Evolutionary conservation across 1,140 invertebrate species (phyloP).

Genomic region (Drosophila athabasca): DNA sequence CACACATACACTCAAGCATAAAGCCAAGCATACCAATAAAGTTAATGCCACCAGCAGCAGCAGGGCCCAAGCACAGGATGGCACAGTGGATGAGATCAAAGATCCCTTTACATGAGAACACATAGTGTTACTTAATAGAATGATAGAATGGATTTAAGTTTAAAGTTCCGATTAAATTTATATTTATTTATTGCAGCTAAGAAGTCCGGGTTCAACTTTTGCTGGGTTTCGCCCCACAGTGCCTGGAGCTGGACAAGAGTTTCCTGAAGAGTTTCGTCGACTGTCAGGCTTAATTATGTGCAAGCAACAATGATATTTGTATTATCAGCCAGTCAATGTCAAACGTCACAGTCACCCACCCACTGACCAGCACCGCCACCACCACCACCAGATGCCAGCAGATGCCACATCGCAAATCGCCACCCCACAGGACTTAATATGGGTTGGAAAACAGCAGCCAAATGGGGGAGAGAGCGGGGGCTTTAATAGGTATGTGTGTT

Average conservation of each 20-base stretch:
- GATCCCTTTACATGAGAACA: no score
- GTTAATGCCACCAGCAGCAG: constrained; percentile 47
- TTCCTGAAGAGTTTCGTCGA: constrained; percentile 62
- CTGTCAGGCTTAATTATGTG: constrained; percentile 73
- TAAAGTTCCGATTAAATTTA: no score
- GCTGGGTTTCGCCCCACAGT: constrained; percentile 13
- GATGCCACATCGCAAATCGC: background rate
- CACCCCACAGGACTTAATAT: constrained; percentile 39
- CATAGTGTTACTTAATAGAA: no score
- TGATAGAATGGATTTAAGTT: no score
- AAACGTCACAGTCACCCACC: constrained; percentile 41
- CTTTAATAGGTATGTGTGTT: constrained; percentile 48
- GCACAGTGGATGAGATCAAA: constrained; percentile 21
- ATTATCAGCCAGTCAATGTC: constrained; percentile 73
- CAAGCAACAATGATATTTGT: constrained; percentile 81
- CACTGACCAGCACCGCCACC: constrained; percentile 15
- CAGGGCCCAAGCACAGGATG: constrained; percentile 34
- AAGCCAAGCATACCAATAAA: constrained; percentile 44
- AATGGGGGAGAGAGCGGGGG: background rate
- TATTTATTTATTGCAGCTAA: no score
- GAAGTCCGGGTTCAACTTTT: no score
- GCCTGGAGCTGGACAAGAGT: constrained; percentile 14
- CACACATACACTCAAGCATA: constrained; percentile 5
- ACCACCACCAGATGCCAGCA: background rate
- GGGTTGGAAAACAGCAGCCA: constrained; percentile 40